Base-by-base conservation (phyloP, 2,888 invertebrate species). In the Pterostichus madidus region DNA sequence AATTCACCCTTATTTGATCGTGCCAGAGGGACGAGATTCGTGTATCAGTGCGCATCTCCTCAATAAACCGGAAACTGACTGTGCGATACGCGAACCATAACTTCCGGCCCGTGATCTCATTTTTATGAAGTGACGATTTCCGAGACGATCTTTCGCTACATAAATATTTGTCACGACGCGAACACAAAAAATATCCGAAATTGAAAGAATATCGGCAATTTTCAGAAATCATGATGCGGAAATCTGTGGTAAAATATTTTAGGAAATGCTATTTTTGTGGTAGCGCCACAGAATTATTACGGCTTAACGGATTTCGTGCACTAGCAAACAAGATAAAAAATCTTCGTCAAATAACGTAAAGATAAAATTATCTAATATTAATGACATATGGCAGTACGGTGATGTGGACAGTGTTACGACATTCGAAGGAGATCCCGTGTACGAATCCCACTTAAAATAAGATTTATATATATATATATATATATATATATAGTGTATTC, bases 41-140 rank as follows among this genome's bases (percentile, higher is more conserved):
- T 4, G 49, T 52, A 13, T 13, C 46, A 13, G n/a, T 7, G 35
- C 75, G 49, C 49, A 52, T 49, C 49, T 73, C 17, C 49, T 52
- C 75, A 75, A 52, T 44, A 53, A 32, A 32, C 77, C 56, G 77
- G 56, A 77, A 77, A 77, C 56, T 31, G 77, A 56, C 61, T 79
- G 56, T 10, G 64, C 79, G 61, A 79, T 79, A 79, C 64, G 44
- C 79, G 77, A 61, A 61, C 75, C 75, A 75, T 77, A 77, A 77
- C 80, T 80, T 80, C 80, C 80, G 80, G 71, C 32, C 39, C 7
- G 77, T 77, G 77, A 77, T 71, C 71, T 80, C 80, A 80, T 80
- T 80, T 80, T 71, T 80, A 80, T 80, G 80, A 80, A 80, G 80
- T 80, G 80, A 71, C 80, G 71, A 80, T 80, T 68, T 80, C 80